Percentiles rank a stretch among this genome's conserved stretches.
Evolutionary conservation across 2,797 vertebrate genomes (phyloP).

Genomic region (Dermochelys coriacea): DNA sequence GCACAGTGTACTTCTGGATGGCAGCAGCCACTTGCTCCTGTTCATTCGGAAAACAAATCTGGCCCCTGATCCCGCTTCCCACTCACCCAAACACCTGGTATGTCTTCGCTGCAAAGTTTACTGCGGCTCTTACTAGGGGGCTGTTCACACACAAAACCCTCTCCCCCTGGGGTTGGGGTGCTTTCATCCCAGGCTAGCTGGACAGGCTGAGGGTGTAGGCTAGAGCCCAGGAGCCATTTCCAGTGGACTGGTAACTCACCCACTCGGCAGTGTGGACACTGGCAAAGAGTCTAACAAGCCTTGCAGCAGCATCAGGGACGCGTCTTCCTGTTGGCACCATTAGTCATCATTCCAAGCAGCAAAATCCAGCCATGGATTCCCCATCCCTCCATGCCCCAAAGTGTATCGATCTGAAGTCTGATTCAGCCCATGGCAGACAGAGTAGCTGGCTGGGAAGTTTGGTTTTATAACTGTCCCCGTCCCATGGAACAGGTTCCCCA

Average conservation of each 20-base stretch:
- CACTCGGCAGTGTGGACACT: not conserved
- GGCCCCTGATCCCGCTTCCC: not conserved
- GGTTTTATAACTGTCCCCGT: not conserved
- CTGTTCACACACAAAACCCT: not conserved
- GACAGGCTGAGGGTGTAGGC: too few relatives aligned
- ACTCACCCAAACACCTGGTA: not conserved
- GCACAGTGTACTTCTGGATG: not conserved
- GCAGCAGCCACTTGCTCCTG: not conserved
- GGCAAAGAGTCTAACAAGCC: not conserved
- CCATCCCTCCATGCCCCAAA: not conserved
- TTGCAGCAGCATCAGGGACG: not conserved
- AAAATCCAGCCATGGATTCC: not conserved
- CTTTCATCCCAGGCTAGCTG: not conserved
- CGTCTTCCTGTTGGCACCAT: not conserved
- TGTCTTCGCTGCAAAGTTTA: not conserved
- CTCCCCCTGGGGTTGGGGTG: not conserved
- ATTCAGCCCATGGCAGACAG: not conserved
- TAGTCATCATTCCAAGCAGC: not conserved
- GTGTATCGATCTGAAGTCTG: not conserved
- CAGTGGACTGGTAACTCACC: not conserved
- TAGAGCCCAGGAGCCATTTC: not conserved
- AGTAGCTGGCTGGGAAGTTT: not conserved
- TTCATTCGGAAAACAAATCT: accelerated
- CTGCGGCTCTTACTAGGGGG: not conserved
- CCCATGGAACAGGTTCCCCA: not conserved